Evolutionary conservation across 2,888 invertebrate species (phyloP).

Genomic region (Heliconius erato): DNA sequence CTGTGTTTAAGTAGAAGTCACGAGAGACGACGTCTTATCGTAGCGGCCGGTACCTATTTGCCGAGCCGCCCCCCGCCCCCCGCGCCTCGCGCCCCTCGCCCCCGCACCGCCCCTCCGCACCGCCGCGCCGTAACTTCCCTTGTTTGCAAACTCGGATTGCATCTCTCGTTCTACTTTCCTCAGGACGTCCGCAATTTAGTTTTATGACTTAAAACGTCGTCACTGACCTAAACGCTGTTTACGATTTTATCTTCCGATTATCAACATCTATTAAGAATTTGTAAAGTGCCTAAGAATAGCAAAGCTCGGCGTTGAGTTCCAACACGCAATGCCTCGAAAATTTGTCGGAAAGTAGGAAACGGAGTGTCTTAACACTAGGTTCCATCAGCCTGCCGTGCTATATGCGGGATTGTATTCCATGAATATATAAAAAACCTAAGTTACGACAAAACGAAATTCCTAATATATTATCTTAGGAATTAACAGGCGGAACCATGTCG

Average conservation of each 20-base stretch:
- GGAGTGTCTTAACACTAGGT: no score
- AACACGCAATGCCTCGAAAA: no score
- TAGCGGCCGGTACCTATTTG: constrained; percentile 78
- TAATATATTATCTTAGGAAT: constrained; percentile 56
- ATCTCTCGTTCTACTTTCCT: constrained; percentile 83
- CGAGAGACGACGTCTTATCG: constrained; percentile 81
- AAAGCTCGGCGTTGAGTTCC: no score
- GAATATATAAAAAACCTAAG: background rate
- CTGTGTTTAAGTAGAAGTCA: constrained; percentile 80
- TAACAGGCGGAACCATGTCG: constrained; percentile 66
- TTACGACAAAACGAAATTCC: constrained; percentile 52
- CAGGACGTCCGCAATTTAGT: constrained; percentile 82
- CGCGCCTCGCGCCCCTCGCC: constrained; percentile 66
- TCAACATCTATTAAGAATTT: constrained; percentile 3
- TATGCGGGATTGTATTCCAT: no score
- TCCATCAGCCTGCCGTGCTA: no score
- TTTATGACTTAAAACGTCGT: constrained; percentile 81
- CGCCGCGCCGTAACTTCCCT: constrained; percentile 79
- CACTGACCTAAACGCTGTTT: constrained; percentile 67
- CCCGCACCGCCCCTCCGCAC: constrained; percentile 59
- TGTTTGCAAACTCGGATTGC: constrained; percentile 86
- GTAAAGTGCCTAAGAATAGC: background rate
- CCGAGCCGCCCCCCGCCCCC: constrained; percentile 67
- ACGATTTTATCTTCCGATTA: constrained; percentile 58
- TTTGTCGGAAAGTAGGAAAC: no score